Percentiles rank a stretch among this genome's conserved stretches.
These are phyloP conservation scores for Ochropleura leucogaster DNA, from an alignment of 2,888 invertebrate genomes.

Conservation along the genomic window DNA sequence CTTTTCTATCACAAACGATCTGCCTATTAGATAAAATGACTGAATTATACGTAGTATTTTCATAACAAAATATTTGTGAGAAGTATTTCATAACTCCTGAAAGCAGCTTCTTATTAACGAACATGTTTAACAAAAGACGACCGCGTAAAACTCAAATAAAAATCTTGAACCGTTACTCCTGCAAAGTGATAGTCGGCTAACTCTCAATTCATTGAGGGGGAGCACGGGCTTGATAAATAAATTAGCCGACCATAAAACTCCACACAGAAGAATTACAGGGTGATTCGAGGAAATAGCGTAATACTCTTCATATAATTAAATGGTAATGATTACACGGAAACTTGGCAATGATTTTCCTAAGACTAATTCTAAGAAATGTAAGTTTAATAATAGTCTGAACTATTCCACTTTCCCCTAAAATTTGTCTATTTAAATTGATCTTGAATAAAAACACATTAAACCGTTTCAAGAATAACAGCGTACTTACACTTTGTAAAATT, in stretches of 20 bases:
- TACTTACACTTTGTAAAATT: constrained; percentile 63
- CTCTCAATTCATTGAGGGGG: constrained; percentile 58
- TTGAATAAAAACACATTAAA: constrained; percentile 55
- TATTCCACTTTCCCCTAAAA: constrained; percentile 23
- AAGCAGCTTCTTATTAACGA: constrained; percentile 14
- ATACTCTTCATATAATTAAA: constrained; percentile 54
- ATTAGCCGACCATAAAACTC: constrained; percentile 54
- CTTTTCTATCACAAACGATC: neutral
- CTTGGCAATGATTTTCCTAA: neutral
- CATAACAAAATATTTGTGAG: neutral
- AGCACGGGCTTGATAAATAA: constrained; percentile 59
- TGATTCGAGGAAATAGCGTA: constrained; percentile 42
- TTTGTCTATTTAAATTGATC: constrained; percentile 43
- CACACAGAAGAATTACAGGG: constrained; percentile 55
- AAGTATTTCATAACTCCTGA: constrained; percentile 10
- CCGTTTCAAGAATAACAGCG: constrained; percentile 56
- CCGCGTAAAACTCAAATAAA: constrained; percentile 41
- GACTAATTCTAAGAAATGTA: constrained; percentile 2
- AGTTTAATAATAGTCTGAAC: constrained; percentile 6
- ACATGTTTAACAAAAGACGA: constrained; percentile 37
- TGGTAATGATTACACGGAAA: constrained; percentile 47
- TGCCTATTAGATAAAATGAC: neutral
- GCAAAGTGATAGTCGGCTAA: constrained; percentile 52
- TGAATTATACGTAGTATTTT: neutral
- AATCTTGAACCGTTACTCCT: constrained; percentile 38